Base-by-base conservation (phyloP, 2,113 vertebrate genomes). In the Sprattus sprattus region DNA sequence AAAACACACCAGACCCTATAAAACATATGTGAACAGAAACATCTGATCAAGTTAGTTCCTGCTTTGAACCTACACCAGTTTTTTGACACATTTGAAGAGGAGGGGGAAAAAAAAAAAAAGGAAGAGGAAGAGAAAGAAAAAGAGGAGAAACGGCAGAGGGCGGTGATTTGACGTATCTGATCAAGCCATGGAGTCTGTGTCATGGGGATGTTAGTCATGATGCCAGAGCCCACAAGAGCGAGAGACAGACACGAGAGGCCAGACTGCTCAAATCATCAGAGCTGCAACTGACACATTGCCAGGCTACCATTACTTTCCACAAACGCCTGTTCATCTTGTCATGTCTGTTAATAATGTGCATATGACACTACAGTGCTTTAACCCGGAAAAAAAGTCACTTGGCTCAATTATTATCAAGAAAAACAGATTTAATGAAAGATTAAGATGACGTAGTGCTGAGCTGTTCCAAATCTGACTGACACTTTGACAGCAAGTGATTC, bases 171-270 rank as follows among this genome's bases (percentile, higher is more conserved):
- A 67, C 22, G 22, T n/a, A 67, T 28, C 25, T 39, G 28, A 78
- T 15, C 71, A 78, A 32, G 15, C 54, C 78, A 81, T 22, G 28
- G n/a, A 84, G 82, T 16, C 46, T 46, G 46, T 45, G 88, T 89
- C 89, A 89, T 86, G 45, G 81, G 86, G 86, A 85, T 22, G 49
- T 89, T 82, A 83, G 83, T 91, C 83, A 89, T n/a, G 28, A 45
- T 20, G 3, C 78, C 46, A 15, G 84, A 83, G 71, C 50, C 20
- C 46, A 25, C 82, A 81, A 22, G 50, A 81, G 39, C 4, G 10
- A 32, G 11, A 39, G 71, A 78, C 25, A 78, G 67, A 32, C n/a
- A 32, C 7, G 4, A 78, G 28, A 39, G 71, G 13, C 71, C 25
- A 78, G 71, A 78, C 71, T 78, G 13, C 8, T 28, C 3, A 8